A percentile compares a stretch with the other conserved stretches of the same genome.
phyloP scores from a whole-genome alignment of 2,888 invertebrate genomes.

The Elaeidobius kamerunicus region DNA sequence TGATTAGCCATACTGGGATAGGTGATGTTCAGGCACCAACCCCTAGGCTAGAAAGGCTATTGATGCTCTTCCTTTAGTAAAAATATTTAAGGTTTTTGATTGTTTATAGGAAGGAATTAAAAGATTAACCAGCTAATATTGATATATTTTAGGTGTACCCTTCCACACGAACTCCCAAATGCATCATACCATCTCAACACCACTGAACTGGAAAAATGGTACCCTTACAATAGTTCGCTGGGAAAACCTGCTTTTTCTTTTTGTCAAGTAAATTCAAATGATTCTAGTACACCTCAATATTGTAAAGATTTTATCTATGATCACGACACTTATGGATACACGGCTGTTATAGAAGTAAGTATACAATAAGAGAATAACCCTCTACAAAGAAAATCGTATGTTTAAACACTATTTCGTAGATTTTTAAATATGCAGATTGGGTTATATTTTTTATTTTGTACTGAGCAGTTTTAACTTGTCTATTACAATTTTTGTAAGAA shows the following conservation, averaged over 20 bases:
- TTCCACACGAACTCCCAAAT: conserved; percentile 57
- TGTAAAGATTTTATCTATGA: conserved; percentile 63
- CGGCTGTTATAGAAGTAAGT: conserved; percentile 62
- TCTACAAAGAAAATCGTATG: background rate
- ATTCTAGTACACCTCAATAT: conserved; percentile 37
- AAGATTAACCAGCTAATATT: no score
- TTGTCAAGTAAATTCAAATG: conserved; percentile 53
- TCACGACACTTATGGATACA: conserved; percentile 57
- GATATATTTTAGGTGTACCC: conserved; percentile 54
- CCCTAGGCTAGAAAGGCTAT: no score
- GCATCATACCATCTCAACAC: conserved; percentile 52
- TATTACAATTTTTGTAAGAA: no score
- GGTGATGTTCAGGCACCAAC: no score
- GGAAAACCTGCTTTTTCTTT: conserved; percentile 48
- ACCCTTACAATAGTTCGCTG: conserved; percentile 53
- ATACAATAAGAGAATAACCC: no score
- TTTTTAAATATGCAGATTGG: background rate
- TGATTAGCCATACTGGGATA: no score
- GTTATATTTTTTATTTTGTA: no score
- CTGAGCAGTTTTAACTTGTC: no score
- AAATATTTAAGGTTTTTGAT: no score
- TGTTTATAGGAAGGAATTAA: no score
- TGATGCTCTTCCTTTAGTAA: no score
- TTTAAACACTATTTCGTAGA: background rate
- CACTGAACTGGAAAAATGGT: conserved; percentile 51